Conservation (phyloP, 2,888 invertebrate species). For the Tachina fera region DNA sequence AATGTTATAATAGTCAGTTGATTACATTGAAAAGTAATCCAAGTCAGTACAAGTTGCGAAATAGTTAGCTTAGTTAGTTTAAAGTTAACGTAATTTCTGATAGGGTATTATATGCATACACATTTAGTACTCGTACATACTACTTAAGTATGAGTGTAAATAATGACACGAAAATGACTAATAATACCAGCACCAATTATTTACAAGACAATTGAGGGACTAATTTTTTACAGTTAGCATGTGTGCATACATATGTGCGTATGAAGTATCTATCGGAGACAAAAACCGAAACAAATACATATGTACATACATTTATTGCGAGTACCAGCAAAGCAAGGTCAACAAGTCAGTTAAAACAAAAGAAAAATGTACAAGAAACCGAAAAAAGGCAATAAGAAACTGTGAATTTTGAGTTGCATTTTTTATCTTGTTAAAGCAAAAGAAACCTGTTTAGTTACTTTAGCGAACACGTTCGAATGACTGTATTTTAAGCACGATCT, state of each 20-base stretch:
- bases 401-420: constrained; percentile 25
- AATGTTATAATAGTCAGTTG: too few species aligned
- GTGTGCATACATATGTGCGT: neutral
- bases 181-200: constrained; percentile 6
- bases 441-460: constrained; percentile 50
- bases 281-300: constrained; percentile 3
- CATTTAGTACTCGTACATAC: too few species aligned
- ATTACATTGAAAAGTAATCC: too few species aligned
- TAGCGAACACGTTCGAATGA: constrained; percentile 17
- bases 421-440: neutral
- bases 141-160: neutral
- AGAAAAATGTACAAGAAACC: constrained; percentile 49
- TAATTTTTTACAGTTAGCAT: neutral
- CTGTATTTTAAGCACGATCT: constrained; percentile 33
- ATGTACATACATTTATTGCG: neutral
- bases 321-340: constrained; percentile 58
- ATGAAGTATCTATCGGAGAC: neutral
- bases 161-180: constrained; percentile 52
- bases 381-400: constrained; percentile 46
- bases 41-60: too few species aligned
- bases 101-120: too few species aligned
- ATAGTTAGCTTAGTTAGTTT: too few species aligned
- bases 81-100: too few species aligned
- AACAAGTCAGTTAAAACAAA: constrained; percentile 67
- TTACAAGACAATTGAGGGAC: constrained; percentile 21